These are phyloP conservation scores for Tonatia bakeri DNA, from an alignment of 2,113 vertebrate genomes.

Conservation along the genomic window DNA sequence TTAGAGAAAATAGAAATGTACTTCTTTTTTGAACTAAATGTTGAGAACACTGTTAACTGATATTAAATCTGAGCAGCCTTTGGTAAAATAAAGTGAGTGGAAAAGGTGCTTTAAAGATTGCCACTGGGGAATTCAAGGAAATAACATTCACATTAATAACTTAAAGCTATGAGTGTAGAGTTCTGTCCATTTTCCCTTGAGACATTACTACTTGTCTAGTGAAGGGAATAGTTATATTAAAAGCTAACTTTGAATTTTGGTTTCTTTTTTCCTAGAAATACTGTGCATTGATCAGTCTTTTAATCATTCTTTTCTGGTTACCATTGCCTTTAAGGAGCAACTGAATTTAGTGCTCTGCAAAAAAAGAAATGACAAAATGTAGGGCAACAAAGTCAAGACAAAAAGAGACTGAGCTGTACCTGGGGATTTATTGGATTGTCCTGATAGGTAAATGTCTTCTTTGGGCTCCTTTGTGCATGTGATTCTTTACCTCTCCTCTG, in stretches of 20 bases:
- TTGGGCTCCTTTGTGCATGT: background rate
- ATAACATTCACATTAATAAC: conserved; percentile 57
- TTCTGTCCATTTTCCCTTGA: conserved; percentile 35
- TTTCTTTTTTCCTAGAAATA: background rate
- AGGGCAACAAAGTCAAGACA: background rate
- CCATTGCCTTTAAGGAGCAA: conserved; percentile 39
- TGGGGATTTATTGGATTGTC: background rate
- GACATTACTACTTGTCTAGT: conserved; percentile 2
- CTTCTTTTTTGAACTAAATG: conserved; percentile 48
- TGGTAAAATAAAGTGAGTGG: conserved; percentile 42
- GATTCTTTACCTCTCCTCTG: background rate
- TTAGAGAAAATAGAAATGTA: conserved; percentile 24
- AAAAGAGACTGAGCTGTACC: background rate
- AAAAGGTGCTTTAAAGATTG: conserved; percentile 45
- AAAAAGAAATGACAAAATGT: conserved; percentile 20
- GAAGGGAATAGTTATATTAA: conserved; percentile 37
- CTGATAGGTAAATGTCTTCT: background rate
- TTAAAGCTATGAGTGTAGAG: conserved; percentile 20
- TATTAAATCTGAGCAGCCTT: conserved; percentile 38
- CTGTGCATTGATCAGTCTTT: conserved; percentile 38
- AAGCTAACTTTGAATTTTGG: conserved; percentile 39
- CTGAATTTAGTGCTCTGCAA: background rate
- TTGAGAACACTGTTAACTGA: conserved; percentile 21
- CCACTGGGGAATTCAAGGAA: conserved; percentile 48
- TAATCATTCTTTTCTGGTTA: conserved; percentile 43